Base-by-base conservation (phyloP, 2,888 invertebrate species). In the Phalangium opilio region DNA sequence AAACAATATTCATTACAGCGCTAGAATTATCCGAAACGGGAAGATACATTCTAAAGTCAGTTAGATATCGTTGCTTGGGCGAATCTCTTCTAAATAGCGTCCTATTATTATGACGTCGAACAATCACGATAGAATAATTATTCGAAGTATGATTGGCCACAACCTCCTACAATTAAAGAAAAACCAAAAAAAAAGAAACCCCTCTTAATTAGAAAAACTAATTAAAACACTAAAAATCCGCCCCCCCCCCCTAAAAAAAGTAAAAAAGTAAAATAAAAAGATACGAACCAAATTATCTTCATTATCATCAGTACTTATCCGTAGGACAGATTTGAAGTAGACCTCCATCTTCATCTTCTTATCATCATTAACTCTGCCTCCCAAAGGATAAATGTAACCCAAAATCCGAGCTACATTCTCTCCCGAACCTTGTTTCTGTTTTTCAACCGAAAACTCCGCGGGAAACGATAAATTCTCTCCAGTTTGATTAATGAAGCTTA, bases 401-500 rank as follows among this genome's bases (percentile, higher is more conserved):
- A 78, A 67, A 3, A 89, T 68, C 17, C 83, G 71, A 0, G 85
- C 84, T 18, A 78, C 70, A 72, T 79, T 77, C 63, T 81, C 80
- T 12, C 84, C 85, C 3, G 77, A 62, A 50, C 42, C 54, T 47
- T 17, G 57, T 43, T 49, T 45, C 19, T 60, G 53, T 53, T 58
- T 41, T 50, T 60, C 50, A 53, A 76, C 70, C 66, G 52, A 46
- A 47, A 61, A 56, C 40, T 66, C 77, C 0, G 81, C 80, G 0
- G 79, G 77, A 48, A 62, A 61, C 21, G 76, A 78, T 66, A 85
- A 83, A 58, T 82, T 82, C 21, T 72, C 83, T 40, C 81, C 79
- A 0, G 87, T 86, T 3, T 84, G 81, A 61, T 86, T 86, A 4
- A 89, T 80, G 38, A 89, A 81, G 0, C 78, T 75, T 14, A 87